Evolutionary conservation across 2,797 vertebrate genomes (phyloP).

Genomic region (Chromis chromis): DNA sequence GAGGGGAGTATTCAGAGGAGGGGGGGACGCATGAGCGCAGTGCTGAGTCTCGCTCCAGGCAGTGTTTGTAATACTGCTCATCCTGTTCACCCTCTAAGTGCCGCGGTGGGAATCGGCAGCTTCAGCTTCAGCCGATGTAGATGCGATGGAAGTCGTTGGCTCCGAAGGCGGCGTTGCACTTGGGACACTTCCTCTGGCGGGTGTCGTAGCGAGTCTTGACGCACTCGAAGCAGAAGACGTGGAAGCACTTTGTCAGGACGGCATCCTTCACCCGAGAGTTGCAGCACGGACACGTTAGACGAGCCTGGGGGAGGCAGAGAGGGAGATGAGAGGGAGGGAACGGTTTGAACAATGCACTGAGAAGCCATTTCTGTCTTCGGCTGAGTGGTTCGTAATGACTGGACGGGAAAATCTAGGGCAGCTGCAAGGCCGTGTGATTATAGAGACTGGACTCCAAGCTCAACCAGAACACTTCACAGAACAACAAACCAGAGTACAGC

Average conservation of each 20-base stretch:
- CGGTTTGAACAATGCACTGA: constrained; percentile 28
- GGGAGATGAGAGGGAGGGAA: background rate
- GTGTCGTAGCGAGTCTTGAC: constrained; percentile 98
- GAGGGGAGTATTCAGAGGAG: constrained; percentile 11
- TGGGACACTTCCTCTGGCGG: constrained; percentile 97
- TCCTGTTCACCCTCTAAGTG: no score
- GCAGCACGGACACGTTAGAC: constrained; percentile 96
- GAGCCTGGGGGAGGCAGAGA: constrained; percentile 83
- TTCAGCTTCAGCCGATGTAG: constrained; percentile 89
- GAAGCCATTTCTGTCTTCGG: constrained; percentile 29
- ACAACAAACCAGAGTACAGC: no score
- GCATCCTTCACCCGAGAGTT: constrained; percentile 98
- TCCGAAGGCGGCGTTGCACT: constrained; percentile 97
- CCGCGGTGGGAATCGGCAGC: background rate
- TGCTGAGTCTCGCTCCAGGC: constrained; percentile 38
- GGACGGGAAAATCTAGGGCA: constrained; percentile 46
- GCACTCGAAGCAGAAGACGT: constrained; percentile 98
- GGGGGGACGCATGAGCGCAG: constrained; percentile 3
- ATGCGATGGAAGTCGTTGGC: constrained; percentile 99
- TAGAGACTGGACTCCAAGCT: constrained; percentile 18
- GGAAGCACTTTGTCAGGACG: constrained; percentile 98
- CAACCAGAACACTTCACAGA: background rate
- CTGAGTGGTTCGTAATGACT: constrained; percentile 32
- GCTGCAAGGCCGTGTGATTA: constrained; percentile 13
- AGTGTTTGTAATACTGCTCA: constrained; percentile 20